Evolutionary conservation across 1,140 invertebrate genomes (phyloP), one percentile per base, ranked within the genome.

Genomic region (Brachionus calyciflorus): DNA sequence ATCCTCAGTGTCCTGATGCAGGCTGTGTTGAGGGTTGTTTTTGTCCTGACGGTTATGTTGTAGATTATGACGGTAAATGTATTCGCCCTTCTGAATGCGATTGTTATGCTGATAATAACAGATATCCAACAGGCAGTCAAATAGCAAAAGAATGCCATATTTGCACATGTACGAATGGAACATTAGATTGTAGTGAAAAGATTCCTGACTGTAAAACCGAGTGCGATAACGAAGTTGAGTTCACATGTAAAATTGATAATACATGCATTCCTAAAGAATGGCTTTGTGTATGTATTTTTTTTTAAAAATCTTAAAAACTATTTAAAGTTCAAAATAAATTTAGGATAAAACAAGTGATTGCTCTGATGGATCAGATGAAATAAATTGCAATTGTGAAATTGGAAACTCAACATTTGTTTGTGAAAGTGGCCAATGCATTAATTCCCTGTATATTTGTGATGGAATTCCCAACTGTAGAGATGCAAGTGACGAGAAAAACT

Each of bases 21-120:
- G 40, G 87, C 33, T 94, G 92, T 81, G 89, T 92, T 0, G 92
- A 94, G 83, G 93, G 93, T 0, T 95, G 93, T 83, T 91, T 91
- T 78, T 95, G 93, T 82, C 91, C 91, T 0, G 83, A 87, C 40
- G 92, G 91, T 19, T 86, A 90, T 81, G 89, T 91, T 2, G 81
- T 92, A 33, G 79, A 81, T 69, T 87, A 90, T 79, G 86, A 87
- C 26, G 90, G 90, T 10, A 87, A 89, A 60, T 94, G 92, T 81
- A 88, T 93, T 37, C 89, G 89, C 1, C 87, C 90, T 17, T 88
- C 87, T 0, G 83, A 89, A 69, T 94, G 92, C 82, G 88, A 89
- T 0, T 94, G 92, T 81, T 84, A 84, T 73, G 87, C 90, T 77
- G 88, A 89, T 63, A 89, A 89, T 2, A 83, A 91, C 73, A 88